These are phyloP conservation scores for Eospalax fontanierii DNA, from an alignment of 2,797 vertebrate species.

Conservation along the genomic window DNA sequence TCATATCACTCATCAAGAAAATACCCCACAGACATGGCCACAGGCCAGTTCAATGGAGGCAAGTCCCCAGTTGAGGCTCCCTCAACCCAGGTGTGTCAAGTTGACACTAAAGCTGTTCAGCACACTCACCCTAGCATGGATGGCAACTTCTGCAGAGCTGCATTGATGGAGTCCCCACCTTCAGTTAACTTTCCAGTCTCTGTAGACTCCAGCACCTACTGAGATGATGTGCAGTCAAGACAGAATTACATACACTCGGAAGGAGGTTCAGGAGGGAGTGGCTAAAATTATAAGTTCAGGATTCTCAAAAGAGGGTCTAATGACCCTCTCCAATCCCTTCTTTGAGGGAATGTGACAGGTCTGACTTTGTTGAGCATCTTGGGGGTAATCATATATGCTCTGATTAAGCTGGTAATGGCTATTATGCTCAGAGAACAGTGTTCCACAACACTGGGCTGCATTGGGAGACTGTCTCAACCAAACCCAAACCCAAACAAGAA, in stretches of 20 bases:
- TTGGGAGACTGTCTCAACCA: neutral
- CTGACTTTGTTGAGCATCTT: neutral
- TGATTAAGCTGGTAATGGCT: neutral
- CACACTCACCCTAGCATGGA: neutral
- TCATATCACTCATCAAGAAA: too few relatives aligned
- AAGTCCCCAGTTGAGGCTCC: too few relatives aligned
- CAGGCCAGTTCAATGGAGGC: too few relatives aligned
- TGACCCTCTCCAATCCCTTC: neutral
- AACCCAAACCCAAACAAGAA: neutral
- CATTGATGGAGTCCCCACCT: too few relatives aligned
- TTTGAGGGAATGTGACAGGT: neutral
- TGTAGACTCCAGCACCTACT: neutral
- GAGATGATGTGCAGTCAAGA: too few relatives aligned
- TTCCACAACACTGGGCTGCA: neutral
- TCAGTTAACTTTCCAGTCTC: neutral
- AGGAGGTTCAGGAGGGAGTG: too few relatives aligned
- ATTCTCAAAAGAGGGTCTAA: neutral
- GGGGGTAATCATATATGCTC: neutral
- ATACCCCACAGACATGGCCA: too few relatives aligned
- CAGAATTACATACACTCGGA: neutral
- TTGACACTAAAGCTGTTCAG: too few relatives aligned
- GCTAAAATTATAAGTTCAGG: too few relatives aligned
- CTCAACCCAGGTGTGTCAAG: too few relatives aligned
- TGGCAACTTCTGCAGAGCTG: neutral
- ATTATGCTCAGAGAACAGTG: neutral